These are phyloP conservation scores for Thera britannica DNA, from an alignment of 2,888 invertebrate genomes.

Conservation along the genomic window DNA sequence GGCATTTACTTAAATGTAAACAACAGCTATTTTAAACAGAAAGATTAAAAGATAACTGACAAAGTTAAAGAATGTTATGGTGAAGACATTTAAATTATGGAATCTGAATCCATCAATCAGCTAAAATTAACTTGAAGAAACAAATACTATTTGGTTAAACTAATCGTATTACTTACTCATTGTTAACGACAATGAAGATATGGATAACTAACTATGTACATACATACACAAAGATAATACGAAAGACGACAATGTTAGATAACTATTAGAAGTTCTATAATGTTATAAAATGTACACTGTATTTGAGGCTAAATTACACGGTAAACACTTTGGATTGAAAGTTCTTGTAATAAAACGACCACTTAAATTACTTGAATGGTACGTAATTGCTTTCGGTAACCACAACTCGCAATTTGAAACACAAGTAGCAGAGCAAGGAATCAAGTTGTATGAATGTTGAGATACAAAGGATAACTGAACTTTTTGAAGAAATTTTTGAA, in stretches of 20 bases:
- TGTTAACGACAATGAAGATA: too few species aligned
- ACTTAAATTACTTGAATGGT: slow-evolving; percentile 6
- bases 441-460: neutral
- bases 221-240: neutral
- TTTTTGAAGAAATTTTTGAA: too few species aligned
- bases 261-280: neutral
- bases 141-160: too few species aligned
- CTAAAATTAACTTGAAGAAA: too few species aligned
- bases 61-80: neutral
- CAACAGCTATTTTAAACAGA: neutral
- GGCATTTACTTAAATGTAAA: slow-evolving; percentile 8
- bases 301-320: neutral
- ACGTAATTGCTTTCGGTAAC: slow-evolving; percentile 12
- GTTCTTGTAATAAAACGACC: neutral
- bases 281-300: slow-evolving; percentile 1
- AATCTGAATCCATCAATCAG: too few species aligned
- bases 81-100: too few species aligned
- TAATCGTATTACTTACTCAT: too few species aligned
- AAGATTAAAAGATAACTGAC: neutral
- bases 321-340: neutral
- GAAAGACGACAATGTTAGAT: neutral
- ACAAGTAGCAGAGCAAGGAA: neutral
- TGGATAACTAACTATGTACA: neutral
- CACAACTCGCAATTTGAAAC: slow-evolving; percentile 1
- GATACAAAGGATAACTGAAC: neutral